phyloP scores from a whole-genome alignment of 2,797 vertebrate genomes.

The Onychomys leucogaster region DNA sequence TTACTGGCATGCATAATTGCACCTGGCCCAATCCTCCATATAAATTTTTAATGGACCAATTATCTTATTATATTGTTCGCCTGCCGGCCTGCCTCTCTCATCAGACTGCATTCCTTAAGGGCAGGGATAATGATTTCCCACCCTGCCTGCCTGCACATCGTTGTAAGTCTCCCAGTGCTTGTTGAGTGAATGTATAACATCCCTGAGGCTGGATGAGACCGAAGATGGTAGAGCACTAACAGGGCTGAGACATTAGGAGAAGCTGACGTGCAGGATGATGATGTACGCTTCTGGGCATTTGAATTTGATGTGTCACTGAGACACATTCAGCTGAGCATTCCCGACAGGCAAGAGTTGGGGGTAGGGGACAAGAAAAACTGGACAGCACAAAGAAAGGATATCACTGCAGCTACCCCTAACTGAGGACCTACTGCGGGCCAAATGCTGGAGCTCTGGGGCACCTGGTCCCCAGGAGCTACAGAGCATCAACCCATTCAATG shows the following conservation, averaged over 20 bases:
- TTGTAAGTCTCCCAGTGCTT: not conserved
- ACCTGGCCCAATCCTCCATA: not conserved
- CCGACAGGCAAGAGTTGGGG: not conserved
- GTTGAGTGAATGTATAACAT: not conserved
- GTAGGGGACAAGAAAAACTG: too few species aligned
- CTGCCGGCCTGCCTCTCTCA: not conserved
- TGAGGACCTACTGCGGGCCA: not conserved
- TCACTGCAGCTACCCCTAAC: not conserved
- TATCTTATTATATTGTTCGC: slow-evolving; percentile 44
- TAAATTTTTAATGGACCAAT: slow-evolving; percentile 57
- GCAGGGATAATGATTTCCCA: slow-evolving; percentile 54
- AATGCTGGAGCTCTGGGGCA: not conserved
- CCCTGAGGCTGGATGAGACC: not conserved
- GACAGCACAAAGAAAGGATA: not conserved
- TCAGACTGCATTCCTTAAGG: slow-evolving; percentile 25
- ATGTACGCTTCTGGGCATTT: not conserved
- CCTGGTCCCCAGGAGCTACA: not conserved
- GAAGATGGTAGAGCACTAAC: not conserved
- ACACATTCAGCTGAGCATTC: not conserved
- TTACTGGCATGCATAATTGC: not conserved
- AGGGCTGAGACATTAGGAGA: not conserved
- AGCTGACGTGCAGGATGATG: not conserved
- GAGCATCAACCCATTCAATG: not conserved
- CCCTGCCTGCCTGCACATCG: not conserved
- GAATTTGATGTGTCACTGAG: not conserved